Percentiles rank a stretch among this genome's conserved stretches.
These are phyloP conservation scores for Cichladusa arquata DNA, from an alignment of 2,113 vertebrate species.

Conservation along the genomic window DNA sequence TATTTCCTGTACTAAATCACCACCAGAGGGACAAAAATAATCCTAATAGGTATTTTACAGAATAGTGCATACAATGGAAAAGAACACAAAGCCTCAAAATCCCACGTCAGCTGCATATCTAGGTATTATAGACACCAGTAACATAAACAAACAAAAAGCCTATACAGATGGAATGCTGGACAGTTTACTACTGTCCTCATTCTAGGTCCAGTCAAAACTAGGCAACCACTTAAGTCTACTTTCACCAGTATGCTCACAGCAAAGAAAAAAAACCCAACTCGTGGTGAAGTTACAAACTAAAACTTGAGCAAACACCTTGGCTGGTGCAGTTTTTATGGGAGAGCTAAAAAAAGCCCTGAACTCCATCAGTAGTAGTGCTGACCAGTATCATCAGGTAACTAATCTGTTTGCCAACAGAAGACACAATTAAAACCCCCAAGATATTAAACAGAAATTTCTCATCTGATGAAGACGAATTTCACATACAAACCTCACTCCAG, in stretches of 20 bases:
- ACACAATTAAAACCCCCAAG: accelerated
- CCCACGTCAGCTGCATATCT: not conserved
- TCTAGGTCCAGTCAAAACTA: not conserved
- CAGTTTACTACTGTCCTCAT: not conserved
- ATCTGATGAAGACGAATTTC: not conserved
- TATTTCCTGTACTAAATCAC: slow-evolving; percentile 44
- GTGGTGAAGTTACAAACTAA: not conserved
- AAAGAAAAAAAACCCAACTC: not conserved
- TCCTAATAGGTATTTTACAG: not conserved
- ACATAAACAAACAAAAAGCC: not conserved
- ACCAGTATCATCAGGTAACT: not conserved
- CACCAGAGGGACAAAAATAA: slow-evolving; percentile 1
- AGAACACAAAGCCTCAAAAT: not conserved
- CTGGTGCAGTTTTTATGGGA: not conserved
- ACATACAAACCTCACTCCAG: not conserved
- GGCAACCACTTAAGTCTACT: not conserved
- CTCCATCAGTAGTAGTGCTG: not conserved
- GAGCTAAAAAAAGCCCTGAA: not conserved
- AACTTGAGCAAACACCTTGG: not conserved
- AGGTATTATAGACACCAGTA: not conserved
- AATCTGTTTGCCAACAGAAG: not conserved
- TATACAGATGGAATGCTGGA: not conserved
- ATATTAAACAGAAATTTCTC: not conserved
- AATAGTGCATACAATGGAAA: not conserved
- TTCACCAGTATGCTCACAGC: not conserved